A percentile compares a stretch with the other conserved stretches of the same genome.
These are phyloP conservation scores for Pao palembangensis DNA, from an alignment of 2,113 vertebrate genomes.

Conservation along the genomic window DNA sequence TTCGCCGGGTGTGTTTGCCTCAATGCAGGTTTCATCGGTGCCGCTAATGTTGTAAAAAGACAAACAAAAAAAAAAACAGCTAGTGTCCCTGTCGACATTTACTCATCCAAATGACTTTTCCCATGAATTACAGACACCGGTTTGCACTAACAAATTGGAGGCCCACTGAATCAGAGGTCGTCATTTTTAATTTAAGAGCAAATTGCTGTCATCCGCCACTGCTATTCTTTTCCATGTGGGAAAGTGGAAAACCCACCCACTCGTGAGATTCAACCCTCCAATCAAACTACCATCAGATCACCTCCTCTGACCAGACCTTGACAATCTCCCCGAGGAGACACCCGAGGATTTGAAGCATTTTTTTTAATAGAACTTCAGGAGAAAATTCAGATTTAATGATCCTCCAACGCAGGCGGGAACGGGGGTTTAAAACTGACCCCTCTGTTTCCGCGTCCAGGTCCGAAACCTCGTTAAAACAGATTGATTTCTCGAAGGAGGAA, in stretches of 20 bases:
- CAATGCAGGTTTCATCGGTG: conserved; percentile 13
- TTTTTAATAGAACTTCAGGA: conserved; percentile 58
- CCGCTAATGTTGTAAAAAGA: conserved; percentile 17
- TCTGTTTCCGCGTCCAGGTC: conserved; percentile 1
- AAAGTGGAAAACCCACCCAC: conserved; percentile 14
- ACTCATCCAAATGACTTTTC: neutral
- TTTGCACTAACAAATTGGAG: neutral
- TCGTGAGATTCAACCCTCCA: conserved; percentile 41
- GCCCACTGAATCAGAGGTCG: neutral
- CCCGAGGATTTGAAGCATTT: conserved; percentile 40
- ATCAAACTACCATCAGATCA: conserved; percentile 30
- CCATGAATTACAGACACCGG: neutral
- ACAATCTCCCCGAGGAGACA: conserved; percentile 37
- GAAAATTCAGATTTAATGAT: conserved; percentile 63
- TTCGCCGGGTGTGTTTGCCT: conserved; percentile 19
- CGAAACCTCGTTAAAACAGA: conserved; percentile 51
- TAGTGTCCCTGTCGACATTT: conserved; percentile 10
- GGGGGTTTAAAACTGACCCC: conserved; percentile 14
- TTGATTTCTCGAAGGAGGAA: conserved; percentile 13
- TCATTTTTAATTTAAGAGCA: neutral
- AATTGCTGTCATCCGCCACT: conserved; percentile 13
- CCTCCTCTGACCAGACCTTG: conserved; percentile 3
- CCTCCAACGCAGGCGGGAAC: conserved; percentile 15
- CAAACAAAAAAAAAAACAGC: conserved; percentile 4
- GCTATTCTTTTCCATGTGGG: conserved; percentile 10